Evolutionary conservation across 2,113 vertebrate genomes (phyloP).

Genomic region (Scomber scombrus): DNA sequence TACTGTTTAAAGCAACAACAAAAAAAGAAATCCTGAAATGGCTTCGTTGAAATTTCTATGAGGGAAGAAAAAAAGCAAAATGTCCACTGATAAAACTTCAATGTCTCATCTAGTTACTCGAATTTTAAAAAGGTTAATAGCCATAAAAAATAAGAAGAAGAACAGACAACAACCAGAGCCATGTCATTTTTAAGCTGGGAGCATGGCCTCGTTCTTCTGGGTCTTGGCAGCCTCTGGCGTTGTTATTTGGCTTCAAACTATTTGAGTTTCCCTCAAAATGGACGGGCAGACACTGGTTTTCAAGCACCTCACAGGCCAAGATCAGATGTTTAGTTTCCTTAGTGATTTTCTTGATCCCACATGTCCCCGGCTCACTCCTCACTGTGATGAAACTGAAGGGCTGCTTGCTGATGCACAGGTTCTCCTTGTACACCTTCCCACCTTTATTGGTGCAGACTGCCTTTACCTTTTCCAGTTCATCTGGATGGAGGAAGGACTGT

Average conservation of each 20-base stretch:
- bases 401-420: constrained; percentile 84
- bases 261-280: constrained; percentile 83
- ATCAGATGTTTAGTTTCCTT: constrained; percentile 83
- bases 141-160: constrained; percentile 4
- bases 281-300: constrained; percentile 79
- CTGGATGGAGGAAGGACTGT: constrained; percentile 81
- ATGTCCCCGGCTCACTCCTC: constrained; percentile 61
- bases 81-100: background rate
- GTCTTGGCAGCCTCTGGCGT: constrained; percentile 71
- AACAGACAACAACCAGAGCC: constrained; percentile 46
- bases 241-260: constrained; percentile 56
- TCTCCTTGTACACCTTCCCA: constrained; percentile 65
- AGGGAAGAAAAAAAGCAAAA: background rate
- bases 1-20: background rate
- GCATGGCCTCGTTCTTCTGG: background rate
- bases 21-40: background rate
- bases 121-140: background rate
- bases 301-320: constrained; percentile 80
- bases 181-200: constrained; percentile 1
- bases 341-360: constrained; percentile 69
- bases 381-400: constrained; percentile 82
- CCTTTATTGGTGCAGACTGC: constrained; percentile 76
- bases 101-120: background rate
- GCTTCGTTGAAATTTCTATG: background rate
- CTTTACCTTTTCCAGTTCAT: constrained; percentile 71